A percentile compares a stretch with the other conserved stretches of the same genome.
These are phyloP conservation scores for Micromussa lordhowensis DNA, from an alignment of 92 coral and sea anemone genomes.

Conservation along the genomic window DNA sequence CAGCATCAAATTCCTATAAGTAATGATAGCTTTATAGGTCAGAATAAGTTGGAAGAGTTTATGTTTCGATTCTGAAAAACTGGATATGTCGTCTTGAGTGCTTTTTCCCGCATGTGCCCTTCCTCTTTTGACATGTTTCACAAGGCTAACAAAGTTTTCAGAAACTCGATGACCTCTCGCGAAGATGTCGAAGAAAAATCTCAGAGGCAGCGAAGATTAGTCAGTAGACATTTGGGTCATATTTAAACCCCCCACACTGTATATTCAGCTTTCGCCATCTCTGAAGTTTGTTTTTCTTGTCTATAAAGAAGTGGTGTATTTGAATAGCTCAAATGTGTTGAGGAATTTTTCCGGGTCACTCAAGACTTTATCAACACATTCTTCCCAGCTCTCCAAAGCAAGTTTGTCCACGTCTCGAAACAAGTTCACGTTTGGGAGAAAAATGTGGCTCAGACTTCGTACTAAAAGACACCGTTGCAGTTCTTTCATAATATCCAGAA, in stretches of 20 bases:
- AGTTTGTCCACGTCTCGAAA: conserved; percentile 64
- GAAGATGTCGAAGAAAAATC: too few relatives aligned
- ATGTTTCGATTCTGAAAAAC: background rate
- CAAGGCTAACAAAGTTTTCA: too few relatives aligned
- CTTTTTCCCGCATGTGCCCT: background rate
- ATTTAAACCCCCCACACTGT: too few relatives aligned
- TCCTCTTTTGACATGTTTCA: too few relatives aligned
- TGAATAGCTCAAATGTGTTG: conserved; percentile 34
- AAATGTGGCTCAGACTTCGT: conserved; percentile 54
- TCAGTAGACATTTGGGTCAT: too few relatives aligned
- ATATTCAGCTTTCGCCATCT: background rate
- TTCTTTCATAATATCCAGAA: conserved; percentile 65
- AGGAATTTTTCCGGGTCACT: conserved; percentile 60
- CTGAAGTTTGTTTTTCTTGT: background rate
- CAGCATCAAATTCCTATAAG: background rate
- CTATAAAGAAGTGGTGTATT: conserved; percentile 49
- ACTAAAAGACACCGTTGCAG: conserved; percentile 39
- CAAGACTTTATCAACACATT: conserved; percentile 45
- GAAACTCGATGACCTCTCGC: too few relatives aligned
- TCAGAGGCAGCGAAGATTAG: too few relatives aligned
- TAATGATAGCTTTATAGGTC: background rate
- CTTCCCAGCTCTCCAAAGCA: conserved; percentile 49
- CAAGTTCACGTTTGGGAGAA: conserved; percentile 69
- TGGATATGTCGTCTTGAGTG: background rate
- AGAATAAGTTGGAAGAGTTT: background rate